Conservation (phyloP, 2,113 vertebrate genomes). For the Rhegmatorhina hoffmannsi region DNA sequence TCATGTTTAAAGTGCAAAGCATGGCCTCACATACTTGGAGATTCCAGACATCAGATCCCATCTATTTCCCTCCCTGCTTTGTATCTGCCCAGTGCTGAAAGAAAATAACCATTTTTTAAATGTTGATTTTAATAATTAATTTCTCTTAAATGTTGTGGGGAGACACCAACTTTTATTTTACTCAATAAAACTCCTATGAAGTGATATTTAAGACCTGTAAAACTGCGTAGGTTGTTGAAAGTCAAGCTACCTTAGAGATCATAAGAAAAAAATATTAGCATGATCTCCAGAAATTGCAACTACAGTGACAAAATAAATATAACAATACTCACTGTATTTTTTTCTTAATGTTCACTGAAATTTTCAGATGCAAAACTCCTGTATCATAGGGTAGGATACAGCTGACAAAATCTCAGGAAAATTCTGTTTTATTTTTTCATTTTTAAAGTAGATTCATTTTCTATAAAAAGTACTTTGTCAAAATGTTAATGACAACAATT, state of each 20-base stretch:
- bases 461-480: neutral
- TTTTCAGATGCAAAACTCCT: neutral
- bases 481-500: neutral
- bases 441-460: neutral
- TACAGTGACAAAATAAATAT: neutral
- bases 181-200: neutral
- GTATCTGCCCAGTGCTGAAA: neutral
- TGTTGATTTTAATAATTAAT: neutral
- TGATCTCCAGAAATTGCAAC: neutral
- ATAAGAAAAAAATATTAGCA: neutral
- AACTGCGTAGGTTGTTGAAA: neutral
- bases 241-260: neutral
- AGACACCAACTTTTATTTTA: neutral
- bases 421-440: neutral
- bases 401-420: neutral
- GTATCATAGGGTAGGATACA: neutral
- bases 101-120: neutral
- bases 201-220: neutral
- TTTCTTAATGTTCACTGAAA: neutral
- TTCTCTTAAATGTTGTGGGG: neutral
- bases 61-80: neutral
- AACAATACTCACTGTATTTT: neutral
- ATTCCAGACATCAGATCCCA: neutral
- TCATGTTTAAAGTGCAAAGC: rapidly evolving
- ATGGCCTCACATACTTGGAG: neutral